Conservation (phyloP, 2,113 vertebrate species). For the Callopanchax toddi region DNA sequence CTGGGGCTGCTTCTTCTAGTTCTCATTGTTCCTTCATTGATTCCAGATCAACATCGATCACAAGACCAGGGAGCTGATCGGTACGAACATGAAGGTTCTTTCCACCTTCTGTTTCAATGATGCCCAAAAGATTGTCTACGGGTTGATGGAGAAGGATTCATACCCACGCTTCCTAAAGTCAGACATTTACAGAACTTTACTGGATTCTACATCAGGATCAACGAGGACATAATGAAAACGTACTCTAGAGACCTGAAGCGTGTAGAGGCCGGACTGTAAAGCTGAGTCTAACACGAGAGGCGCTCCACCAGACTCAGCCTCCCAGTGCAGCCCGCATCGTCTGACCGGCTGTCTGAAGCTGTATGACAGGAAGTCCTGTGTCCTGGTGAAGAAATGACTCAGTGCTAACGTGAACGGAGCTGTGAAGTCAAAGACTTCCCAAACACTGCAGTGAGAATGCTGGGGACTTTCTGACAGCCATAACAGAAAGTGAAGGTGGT, state of each 20-base stretch:
- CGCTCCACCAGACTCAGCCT: too few species aligned
- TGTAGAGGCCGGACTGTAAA: constrained; percentile 5
- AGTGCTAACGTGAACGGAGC: background rate
- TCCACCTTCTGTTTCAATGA: constrained; percentile 83
- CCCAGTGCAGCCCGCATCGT: background rate
- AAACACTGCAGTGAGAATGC: constrained; percentile 15
- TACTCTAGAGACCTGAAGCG: background rate
- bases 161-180: constrained; percentile 89
- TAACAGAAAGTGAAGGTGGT: constrained; percentile 33
- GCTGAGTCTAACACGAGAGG: background rate
- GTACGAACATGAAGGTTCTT: constrained; percentile 79
- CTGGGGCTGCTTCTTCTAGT: background rate
- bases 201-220: constrained; percentile 78
- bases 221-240: constrained; percentile 58
- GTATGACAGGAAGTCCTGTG: background rate
- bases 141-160: constrained; percentile 89
- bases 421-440: constrained; percentile 28
- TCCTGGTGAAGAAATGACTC: background rate
- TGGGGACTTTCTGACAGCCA: constrained; percentile 56
- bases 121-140: constrained; percentile 85
- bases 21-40: constrained; percentile 21
- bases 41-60: constrained; percentile 90
- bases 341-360: background rate
- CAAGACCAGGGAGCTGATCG: constrained; percentile 80
- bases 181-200: constrained; percentile 84